A percentile compares a stretch with the other conserved stretches of the same genome.
These are phyloP conservation scores for Drosophila incognita DNA, from an alignment of 2,888 invertebrate species.

Conservation along the genomic window DNA sequence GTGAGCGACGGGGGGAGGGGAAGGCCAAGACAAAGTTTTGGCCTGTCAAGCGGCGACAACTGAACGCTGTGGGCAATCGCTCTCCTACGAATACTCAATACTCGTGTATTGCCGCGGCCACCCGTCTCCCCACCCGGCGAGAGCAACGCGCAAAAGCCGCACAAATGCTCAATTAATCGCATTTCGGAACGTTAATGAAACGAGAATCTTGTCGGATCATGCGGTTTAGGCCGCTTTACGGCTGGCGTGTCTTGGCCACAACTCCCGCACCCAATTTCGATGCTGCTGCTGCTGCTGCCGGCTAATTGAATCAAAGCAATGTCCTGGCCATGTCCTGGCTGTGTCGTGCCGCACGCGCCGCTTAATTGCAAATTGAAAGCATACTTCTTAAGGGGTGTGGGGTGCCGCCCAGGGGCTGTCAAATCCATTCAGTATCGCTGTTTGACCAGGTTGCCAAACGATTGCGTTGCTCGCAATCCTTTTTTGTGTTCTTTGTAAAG, in stretches of 20 bases:
- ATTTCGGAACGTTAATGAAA: conserved; percentile 72
- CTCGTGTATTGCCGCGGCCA: conserved; percentile 21
- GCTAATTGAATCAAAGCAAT: conserved; percentile 79
- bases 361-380: conserved; percentile 76
- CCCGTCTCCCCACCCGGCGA: not conserved
- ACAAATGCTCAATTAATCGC: conserved; percentile 80
- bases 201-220: conserved; percentile 67
- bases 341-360: conserved; percentile 51
- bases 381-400: conserved; percentile 53
- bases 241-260: conserved; percentile 39
- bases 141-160: conserved; percentile 40
- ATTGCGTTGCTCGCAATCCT: conserved; percentile 5
- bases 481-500: conserved; percentile 10
- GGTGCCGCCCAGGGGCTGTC: conserved; percentile 56
- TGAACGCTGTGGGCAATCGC: conserved; percentile 57
- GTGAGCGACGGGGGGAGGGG: not conserved
- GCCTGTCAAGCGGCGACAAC: conserved; percentile 64
- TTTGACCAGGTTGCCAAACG: conserved; percentile 43
- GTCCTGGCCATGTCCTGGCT: conserved; percentile 42
- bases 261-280: not conserved
- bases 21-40: conserved; percentile 52
- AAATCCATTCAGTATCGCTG: conserved; percentile 66
- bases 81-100: conserved; percentile 10
- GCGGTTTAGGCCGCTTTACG: conserved; percentile 51
- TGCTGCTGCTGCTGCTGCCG: conserved; percentile 32